These are phyloP conservation scores for Okapia johnstoni DNA, from an alignment of 2,113 vertebrate genomes.

Conservation along the genomic window DNA sequence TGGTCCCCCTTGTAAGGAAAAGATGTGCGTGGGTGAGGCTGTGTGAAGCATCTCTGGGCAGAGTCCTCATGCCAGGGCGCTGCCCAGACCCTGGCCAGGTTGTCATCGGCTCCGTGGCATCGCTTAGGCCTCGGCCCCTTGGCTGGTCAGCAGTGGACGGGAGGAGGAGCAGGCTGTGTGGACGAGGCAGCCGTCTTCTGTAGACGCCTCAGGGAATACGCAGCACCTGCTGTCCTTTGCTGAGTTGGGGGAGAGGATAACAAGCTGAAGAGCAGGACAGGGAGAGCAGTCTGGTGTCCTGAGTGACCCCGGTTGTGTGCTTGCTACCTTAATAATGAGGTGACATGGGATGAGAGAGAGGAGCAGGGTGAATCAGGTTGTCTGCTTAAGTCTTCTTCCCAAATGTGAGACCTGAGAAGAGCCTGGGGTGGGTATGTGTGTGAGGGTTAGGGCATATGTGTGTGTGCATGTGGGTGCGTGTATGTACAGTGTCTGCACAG, in stretches of 20 bases:
- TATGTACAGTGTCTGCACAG: neutral
- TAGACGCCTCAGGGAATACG: neutral
- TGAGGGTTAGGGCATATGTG: neutral
- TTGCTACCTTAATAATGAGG: neutral
- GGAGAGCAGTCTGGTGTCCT: neutral
- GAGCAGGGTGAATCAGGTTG: neutral
- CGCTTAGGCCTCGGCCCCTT: neutral
- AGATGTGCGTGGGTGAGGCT: neutral
- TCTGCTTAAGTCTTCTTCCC: neutral
- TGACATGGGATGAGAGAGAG: neutral
- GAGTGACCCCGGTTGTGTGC: neutral
- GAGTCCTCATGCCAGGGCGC: neutral
- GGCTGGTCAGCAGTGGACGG: neutral
- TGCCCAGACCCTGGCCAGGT: neutral
- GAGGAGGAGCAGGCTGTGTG: neutral
- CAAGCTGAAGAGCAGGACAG: neutral
- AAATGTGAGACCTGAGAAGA: neutral
- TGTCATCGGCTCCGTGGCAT: neutral
- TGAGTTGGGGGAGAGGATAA: neutral
- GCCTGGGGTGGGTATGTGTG: neutral
- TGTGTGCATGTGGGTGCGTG: accelerated
- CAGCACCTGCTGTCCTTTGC: neutral
- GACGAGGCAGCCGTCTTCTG: neutral
- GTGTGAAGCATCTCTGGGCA: neutral
- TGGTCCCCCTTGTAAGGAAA: neutral